Conservation (phyloP, 2,797 vertebrate genomes). For the Holocentrus rufus region DNA sequence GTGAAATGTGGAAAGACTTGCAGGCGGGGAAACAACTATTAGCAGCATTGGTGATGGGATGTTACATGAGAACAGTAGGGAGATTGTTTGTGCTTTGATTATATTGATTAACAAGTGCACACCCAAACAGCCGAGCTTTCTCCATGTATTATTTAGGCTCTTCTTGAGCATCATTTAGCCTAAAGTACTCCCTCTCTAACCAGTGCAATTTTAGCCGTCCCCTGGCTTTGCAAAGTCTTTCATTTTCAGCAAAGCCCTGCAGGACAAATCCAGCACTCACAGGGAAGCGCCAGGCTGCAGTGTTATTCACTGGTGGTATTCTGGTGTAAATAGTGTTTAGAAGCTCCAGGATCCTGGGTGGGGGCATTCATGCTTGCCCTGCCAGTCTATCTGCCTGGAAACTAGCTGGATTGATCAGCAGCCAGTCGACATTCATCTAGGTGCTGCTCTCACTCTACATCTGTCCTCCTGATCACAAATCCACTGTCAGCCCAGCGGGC, state of each 20-base stretch:
- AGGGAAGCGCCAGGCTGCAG: neutral
- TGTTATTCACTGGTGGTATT: neutral
- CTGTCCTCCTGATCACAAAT: constrained; percentile 16
- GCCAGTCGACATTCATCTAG: constrained; percentile 52
- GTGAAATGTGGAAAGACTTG: constrained; percentile 36
- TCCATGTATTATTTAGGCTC: neutral
- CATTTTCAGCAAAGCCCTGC: constrained; percentile 3
- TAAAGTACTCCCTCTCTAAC: constrained; percentile 1
- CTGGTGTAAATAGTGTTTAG: neutral
- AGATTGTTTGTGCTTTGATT: neutral
- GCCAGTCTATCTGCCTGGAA: neutral
- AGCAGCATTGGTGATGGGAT: neutral
- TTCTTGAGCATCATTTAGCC: neutral
- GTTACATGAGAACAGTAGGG: neutral
- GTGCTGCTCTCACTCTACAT: constrained; percentile 22
- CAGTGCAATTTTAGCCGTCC: constrained; percentile 24
- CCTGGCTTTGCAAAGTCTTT: constrained; percentile 23
- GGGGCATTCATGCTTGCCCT: neutral
- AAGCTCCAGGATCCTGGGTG: neutral
- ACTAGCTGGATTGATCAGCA: constrained; percentile 11
- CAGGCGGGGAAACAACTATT: constrained; percentile 2
- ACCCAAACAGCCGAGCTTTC: neutral
- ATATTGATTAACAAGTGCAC: neutral
- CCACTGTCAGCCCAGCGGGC: constrained; percentile 22
- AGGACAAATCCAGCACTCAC: constrained; percentile 20